These are phyloP conservation scores for Macroramphosus scolopax DNA, from an alignment of 2,797 vertebrate genomes.

Conservation along the genomic window DNA sequence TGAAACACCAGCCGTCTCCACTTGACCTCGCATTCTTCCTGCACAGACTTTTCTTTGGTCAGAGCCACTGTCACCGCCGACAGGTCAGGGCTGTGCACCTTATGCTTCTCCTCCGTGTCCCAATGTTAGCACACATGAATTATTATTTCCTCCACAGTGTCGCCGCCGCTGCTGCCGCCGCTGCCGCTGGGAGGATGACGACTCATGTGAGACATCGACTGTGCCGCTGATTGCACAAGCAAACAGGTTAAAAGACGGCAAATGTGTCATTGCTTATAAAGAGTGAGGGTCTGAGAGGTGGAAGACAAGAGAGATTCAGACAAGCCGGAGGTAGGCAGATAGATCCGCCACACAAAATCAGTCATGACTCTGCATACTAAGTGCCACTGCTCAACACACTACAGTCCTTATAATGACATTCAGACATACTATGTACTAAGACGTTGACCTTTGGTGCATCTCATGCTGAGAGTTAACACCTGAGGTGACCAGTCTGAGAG, in stretches of 20 bases:
- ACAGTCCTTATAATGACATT: conserved; percentile 28
- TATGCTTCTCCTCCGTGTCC: conserved; percentile 27
- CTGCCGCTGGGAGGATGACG: conserved; percentile 32
- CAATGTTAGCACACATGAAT: conserved; percentile 34
- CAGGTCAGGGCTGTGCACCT: conserved; percentile 35
- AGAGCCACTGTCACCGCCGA: conserved; percentile 12
- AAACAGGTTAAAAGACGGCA: conserved; percentile 22
- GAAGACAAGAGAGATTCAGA: conserved; percentile 14
- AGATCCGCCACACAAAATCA: conserved; percentile 28
- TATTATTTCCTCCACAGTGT: conserved; percentile 34
- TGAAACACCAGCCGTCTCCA: conserved; percentile 12
- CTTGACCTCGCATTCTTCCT: conserved; percentile 36
- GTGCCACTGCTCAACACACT: conserved; percentile 30
- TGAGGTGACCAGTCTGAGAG: conserved; percentile 4
- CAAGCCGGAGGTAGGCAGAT: conserved; percentile 19
- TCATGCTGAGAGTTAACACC: conserved; percentile 8
- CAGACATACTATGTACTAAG: conserved; percentile 5
- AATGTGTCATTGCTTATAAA: conserved; percentile 16
- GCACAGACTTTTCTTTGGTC: conserved; percentile 26
- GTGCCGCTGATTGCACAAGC: conserved; percentile 64
- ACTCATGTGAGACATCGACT: conserved; percentile 47
- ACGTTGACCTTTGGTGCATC: conserved; percentile 12
- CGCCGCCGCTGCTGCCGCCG: conserved; percentile 1
- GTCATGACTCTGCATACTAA: conserved; percentile 44
- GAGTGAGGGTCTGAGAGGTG: too few species aligned